Base-by-base conservation (phyloP, 2,113 vertebrate genomes). In the Gavialis gangeticus region DNA sequence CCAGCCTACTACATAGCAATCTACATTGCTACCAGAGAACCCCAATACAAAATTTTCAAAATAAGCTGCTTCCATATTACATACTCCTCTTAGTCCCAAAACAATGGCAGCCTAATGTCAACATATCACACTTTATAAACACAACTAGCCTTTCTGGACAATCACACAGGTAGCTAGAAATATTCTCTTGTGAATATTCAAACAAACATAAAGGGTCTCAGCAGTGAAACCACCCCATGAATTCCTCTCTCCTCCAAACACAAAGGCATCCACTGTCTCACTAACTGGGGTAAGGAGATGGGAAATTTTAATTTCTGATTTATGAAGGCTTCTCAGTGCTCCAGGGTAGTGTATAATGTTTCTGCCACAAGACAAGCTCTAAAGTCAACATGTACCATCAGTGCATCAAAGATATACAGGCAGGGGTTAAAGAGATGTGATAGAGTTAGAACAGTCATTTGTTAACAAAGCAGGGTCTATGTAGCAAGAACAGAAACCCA, bases 401-500 rank as follows among this genome's bases (percentile, higher is more conserved):
- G 46, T 12, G 1, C 4, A 78, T 82, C 69, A 95, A 84, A 30
- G 76, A 82, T 46, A 59, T 13, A 30, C n/a, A 1, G 7, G 85
- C 57, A 64, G 0, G 8, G 12, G 13, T 46, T 76, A 30, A 88
- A 87, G 91, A 37, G 12, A 3, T 0, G 27, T 1, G 15, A 4
- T 8, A 58, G 13, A 87, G 63, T 46, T 24, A 64, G 75, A 87
- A 62, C 27, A 85, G 84, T 64, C 30, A 30, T 56, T 78, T 82
- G 64, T 62, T 75, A 91, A 94, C 91, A 95, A 94, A 94, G 90
- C 25, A 2, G 4, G 1, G 2, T 94, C 79, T 91, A 87, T 95
- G 81, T 1, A 1, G 75, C 10, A n/a, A 94, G 63, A 84, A 94
- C 55, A 91, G 84, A 80, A 87, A 82, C 21, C 2, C 1, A 4